These are phyloP conservation scores for Poecilia picta DNA, from an alignment of 2,797 vertebrate species.

Conservation along the genomic window DNA sequence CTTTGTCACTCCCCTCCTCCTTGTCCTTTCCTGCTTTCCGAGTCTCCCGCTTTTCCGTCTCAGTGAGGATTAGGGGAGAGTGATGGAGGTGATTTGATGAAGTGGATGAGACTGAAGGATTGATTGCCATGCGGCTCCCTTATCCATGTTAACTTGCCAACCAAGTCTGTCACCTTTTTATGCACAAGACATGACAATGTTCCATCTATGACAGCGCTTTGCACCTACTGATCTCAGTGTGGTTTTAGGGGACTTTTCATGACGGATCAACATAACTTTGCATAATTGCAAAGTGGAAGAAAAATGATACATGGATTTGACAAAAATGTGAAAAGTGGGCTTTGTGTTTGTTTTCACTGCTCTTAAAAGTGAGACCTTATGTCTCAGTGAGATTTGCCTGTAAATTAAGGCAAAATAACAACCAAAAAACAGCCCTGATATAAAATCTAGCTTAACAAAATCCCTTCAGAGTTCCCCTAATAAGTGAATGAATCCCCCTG, in stretches of 20 bases:
- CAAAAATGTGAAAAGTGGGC: not conserved
- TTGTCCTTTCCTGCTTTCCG: constrained; percentile 59
- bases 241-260: not conserved
- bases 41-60: constrained; percentile 61
- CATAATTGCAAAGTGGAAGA: not conserved
- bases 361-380: not conserved
- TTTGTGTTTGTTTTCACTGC: not conserved
- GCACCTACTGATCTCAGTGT: not conserved
- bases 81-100: constrained; percentile 49
- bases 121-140: constrained; percentile 61
- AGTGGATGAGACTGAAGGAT: constrained; percentile 57
- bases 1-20: constrained; percentile 56
- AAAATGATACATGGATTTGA: not conserved
- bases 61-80: constrained; percentile 75
- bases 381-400: not conserved
- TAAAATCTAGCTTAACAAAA: not conserved
- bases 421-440: not conserved
- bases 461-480: not conserved
- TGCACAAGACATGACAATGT: constrained; percentile 26
- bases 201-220: constrained; percentile 7
- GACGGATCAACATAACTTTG: not conserved
- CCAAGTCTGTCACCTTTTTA: constrained; percentile 51
- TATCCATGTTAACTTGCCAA: constrained; percentile 59
- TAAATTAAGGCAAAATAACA: not conserved
- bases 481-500: not conserved